A percentile compares a stretch with the other conserved stretches of the same genome.
These are phyloP conservation scores for Fringilla coelebs DNA, from an alignment of 2,797 vertebrate genomes.

Conservation along the genomic window DNA sequence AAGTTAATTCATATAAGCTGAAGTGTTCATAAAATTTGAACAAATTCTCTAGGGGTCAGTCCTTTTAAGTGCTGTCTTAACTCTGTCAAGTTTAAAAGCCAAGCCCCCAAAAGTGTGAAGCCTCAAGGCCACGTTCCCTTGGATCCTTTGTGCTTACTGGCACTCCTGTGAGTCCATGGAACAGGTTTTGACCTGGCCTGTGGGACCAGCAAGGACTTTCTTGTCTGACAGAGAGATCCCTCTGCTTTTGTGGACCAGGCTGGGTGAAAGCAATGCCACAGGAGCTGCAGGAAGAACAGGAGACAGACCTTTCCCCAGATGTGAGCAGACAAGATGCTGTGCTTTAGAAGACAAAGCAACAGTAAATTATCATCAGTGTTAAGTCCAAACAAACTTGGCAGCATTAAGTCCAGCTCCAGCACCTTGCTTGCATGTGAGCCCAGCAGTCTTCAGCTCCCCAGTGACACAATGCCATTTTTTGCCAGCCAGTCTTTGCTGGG, in stretches of 20 bases:
- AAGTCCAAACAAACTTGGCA: background rate
- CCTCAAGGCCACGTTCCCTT: rapidly evolving
- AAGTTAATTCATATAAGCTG: background rate
- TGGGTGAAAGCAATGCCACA: background rate
- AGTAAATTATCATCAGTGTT: background rate
- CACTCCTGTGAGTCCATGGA: background rate
- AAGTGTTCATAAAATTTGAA: background rate
- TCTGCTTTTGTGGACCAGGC: background rate
- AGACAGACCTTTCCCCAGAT: background rate
- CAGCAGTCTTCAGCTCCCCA: background rate
- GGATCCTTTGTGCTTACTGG: background rate
- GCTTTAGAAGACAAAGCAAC: background rate
- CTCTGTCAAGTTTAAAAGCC: background rate
- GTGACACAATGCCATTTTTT: background rate
- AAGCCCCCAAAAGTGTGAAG: background rate
- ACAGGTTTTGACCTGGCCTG: background rate
- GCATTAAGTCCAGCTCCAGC: background rate
- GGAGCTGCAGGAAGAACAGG: background rate
- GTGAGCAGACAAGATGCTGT: background rate
- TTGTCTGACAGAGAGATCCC: background rate
- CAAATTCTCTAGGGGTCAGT: background rate
- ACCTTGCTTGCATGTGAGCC: background rate
- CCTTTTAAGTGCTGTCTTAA: background rate
- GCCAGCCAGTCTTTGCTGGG: background rate
- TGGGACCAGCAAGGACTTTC: background rate